Base-by-base conservation (phyloP, 1,140 invertebrate genomes). In the Aplysia californica region DNA sequence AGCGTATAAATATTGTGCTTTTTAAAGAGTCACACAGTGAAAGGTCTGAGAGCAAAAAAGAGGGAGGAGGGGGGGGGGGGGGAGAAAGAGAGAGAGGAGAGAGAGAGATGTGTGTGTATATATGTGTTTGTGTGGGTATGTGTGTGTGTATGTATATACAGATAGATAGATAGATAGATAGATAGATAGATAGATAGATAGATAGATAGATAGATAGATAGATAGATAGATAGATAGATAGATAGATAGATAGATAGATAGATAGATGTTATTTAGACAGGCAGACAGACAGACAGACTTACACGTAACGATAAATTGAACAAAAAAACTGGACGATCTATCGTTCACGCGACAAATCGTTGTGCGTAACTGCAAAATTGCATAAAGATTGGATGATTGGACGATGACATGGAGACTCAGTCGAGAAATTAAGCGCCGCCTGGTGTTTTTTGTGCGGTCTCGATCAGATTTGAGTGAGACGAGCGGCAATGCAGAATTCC, bases 31-130 rank as follows among this genome's bases (percentile, higher is more conserved):
- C n/a, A 20, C 21, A 29, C 21, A 26, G 23, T 10, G 23, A 61
- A 23, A 58, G 55, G 50, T 33, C 0, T 59, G 39, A 69, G 36
- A 67, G 33, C 31, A 29, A 44, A 18, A 70, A 33, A 70, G 68
- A 70, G 68, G 41, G 76, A 56, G 55, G 39, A 29, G 50, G 68
- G 29, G 41, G 29, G 68, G 33, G 41, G 33, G 41, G 3, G 26
- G 6, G 26, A 18, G 2, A 20, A 1, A 31, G 69, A 56, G 69
- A 58, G 44, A 56, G n/a, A 4, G 35, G 44, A 29, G 44, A 56
- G 33, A 2, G 69, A 31, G 50, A 58, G 33, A 56, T 10, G 29
- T 18, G 6, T 61, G 18, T 18, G 6, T 26, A 18, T 61, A 61
- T 26, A 61, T 10, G 10, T 18, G 29, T 61, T 50, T 10, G 44